Conservation (phyloP, 2,113 vertebrate species). For the Rhea americana region DNA sequence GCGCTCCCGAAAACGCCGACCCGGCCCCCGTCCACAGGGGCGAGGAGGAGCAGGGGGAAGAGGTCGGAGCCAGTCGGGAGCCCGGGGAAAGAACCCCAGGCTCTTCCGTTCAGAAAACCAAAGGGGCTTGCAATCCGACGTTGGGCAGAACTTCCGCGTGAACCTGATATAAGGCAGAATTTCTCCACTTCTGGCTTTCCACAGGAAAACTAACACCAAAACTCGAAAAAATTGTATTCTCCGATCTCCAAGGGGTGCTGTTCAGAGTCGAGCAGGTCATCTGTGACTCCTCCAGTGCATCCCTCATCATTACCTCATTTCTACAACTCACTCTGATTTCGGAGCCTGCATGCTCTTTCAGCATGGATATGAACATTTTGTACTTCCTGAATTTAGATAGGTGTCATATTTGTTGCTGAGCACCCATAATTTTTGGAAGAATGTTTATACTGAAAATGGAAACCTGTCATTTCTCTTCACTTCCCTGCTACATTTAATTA, state of each 20-base stretch:
- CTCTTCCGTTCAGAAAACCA: fast-evolving
- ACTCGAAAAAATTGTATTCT: fast-evolving
- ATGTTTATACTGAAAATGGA: conserved; percentile 26
- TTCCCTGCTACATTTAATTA: background rate
- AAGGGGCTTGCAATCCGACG: fast-evolving
- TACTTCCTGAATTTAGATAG: conserved; percentile 7
- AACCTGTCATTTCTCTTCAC: background rate
- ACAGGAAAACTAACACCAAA: fast-evolving
- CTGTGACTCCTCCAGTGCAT: background rate
- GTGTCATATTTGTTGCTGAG: conserved; percentile 35
- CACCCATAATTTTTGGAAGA: conserved; percentile 32
- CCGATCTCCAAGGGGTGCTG: fast-evolving
- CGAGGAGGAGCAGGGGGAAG: background rate
- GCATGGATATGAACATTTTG: background rate
- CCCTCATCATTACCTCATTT: fast-evolving
- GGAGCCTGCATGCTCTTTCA: background rate
- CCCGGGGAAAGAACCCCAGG: fast-evolving
- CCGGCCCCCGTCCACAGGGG: no score
- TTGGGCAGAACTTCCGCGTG: background rate
- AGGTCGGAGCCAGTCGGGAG: background rate
- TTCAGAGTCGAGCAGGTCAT: background rate
- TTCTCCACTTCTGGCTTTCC: fast-evolving
- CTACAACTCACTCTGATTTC: background rate
- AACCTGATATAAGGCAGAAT: fast-evolving
- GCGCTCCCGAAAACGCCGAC: background rate